Conservation (phyloP, 2,888 invertebrate species). For the Drosophila kuntzei region DNA sequence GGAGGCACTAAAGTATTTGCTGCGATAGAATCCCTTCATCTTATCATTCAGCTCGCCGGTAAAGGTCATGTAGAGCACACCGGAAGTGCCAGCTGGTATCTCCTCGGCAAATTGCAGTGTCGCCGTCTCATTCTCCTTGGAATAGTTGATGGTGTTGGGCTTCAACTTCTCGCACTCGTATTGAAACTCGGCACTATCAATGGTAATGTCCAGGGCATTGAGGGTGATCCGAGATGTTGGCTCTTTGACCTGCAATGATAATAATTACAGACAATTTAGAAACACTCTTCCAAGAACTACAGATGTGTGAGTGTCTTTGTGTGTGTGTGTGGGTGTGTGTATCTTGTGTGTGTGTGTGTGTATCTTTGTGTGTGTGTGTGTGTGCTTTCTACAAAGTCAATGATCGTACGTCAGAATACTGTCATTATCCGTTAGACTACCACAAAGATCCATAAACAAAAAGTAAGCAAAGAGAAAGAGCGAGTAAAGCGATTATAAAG, state of each 20-base stretch:
- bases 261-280: constrained; percentile 47
- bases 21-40: constrained; percentile 97
- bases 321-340: too few relatives aligned
- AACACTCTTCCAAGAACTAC: constrained; percentile 41
- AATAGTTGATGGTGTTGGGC: constrained; percentile 76
- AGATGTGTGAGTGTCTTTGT: not conserved
- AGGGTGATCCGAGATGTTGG: constrained; percentile 90
- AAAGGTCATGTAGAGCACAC: constrained; percentile 89
- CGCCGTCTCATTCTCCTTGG: constrained; percentile 89
- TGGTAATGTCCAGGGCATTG: constrained; percentile 91
- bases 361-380: not conserved
- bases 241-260: constrained; percentile 88
- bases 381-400: constrained; percentile 44
- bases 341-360: not conserved
- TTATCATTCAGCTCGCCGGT: constrained; percentile 95
- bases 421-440: constrained; percentile 33
- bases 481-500: constrained; percentile 17
- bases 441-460: constrained; percentile 11
- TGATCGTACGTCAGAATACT: constrained; percentile 44
- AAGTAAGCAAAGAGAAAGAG: constrained; percentile 19
- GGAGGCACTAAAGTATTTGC: constrained; percentile 91
- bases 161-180: constrained; percentile 85
- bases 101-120: constrained; percentile 88
- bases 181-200: constrained; percentile 88
- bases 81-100: constrained; percentile 87